Evolutionary conservation across 2,113 vertebrate species (phyloP).

Genomic region (Phaethornis superciliosus): DNA sequence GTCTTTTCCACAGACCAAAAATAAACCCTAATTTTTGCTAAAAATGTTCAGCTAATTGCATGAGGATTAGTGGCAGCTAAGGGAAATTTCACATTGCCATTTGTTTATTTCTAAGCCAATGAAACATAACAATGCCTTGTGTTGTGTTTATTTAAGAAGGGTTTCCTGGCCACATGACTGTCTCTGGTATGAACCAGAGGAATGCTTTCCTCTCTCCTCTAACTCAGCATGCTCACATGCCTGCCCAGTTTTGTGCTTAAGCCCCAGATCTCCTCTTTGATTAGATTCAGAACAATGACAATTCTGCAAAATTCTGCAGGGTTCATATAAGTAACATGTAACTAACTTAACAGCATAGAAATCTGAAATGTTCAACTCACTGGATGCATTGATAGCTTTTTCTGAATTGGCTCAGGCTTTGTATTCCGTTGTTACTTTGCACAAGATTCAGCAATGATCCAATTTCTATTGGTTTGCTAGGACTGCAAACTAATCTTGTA

Average conservation of each 20-base stretch:
- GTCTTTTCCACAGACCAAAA: background rate
- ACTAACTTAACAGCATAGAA: background rate
- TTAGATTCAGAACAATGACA: background rate
- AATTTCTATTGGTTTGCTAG: background rate
- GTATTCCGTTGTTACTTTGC: background rate
- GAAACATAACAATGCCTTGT: background rate
- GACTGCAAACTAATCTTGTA: constrained; percentile 18
- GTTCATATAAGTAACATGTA: background rate
- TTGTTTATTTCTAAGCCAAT: background rate
- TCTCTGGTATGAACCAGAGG: background rate
- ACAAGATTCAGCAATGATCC: background rate
- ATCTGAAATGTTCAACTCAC: background rate
- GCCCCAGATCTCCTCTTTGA: background rate
- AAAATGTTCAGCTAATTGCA: background rate
- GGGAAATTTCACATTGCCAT: background rate
- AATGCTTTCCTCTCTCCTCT: background rate
- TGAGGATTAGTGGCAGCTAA: background rate
- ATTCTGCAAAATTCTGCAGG: background rate
- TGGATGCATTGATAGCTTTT: background rate
- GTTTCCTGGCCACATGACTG: background rate
- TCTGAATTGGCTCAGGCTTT: background rate
- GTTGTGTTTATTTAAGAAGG: background rate
- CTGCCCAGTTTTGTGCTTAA: background rate
- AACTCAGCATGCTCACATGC: background rate
- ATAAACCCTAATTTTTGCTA: background rate